Percentiles rank a stretch among this genome's conserved stretches.
phyloP scores from a whole-genome alignment of 2,888 invertebrate species.

The Empis livida region DNA sequence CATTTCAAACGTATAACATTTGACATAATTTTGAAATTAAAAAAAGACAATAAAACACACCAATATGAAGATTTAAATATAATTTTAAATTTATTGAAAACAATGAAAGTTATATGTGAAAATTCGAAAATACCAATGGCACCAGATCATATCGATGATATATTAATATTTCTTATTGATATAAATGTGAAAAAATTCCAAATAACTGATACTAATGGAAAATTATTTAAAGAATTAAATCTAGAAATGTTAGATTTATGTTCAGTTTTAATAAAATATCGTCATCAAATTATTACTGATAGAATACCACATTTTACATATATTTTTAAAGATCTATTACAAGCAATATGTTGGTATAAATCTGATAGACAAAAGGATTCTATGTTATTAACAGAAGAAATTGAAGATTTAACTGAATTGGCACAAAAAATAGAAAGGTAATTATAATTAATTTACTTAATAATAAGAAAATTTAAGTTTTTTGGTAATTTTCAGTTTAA shows the following conservation, averaged over 20 bases:
- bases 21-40: slow-evolving; percentile 19
- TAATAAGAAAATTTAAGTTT: background rate
- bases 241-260: slow-evolving; percentile 21
- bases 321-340: slow-evolving; percentile 28
- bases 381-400: slow-evolving; percentile 20
- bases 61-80: background rate
- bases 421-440: slow-evolving; percentile 25
- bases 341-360: slow-evolving; percentile 31
- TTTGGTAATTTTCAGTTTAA: slow-evolving; percentile 17
- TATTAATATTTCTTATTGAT: slow-evolving; percentile 25
- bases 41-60: slow-evolving; percentile 13
- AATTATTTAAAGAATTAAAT: slow-evolving; percentile 20
- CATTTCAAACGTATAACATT: slow-evolving; percentile 28
- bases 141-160: slow-evolving; percentile 25
- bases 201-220: slow-evolving; percentile 18
- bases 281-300: slow-evolving; percentile 23
- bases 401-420: slow-evolving; percentile 26
- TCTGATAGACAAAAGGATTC: slow-evolving; percentile 25
- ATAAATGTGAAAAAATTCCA: slow-evolving; percentile 26
- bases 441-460: background rate
- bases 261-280: slow-evolving; percentile 21
- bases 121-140: slow-evolving; percentile 21
- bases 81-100: background rate
- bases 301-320: slow-evolving; percentile 28
- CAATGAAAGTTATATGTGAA: background rate